Conservation (phyloP, 2,888 invertebrate species). For the Choristoneura rosaceana region DNA sequence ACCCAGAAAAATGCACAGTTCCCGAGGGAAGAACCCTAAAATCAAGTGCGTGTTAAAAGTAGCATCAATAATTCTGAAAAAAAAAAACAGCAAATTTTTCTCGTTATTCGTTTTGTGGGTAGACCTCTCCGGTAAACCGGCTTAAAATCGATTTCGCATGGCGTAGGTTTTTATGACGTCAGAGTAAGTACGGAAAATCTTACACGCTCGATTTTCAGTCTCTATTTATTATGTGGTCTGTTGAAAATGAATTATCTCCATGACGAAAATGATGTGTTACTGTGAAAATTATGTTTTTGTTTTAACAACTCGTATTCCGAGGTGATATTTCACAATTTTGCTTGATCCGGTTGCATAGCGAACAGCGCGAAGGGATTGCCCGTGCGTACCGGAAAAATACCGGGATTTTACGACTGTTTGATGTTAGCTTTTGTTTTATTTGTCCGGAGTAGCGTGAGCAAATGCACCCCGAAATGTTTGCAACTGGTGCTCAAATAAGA, state of each 20-base stretch:
- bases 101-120: too few species aligned
- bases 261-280: background rate
- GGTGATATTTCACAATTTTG: constrained; percentile 1
- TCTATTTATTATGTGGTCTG: too few species aligned
- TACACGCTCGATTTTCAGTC: background rate
- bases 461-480: background rate
- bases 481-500: background rate
- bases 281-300: too few species aligned
- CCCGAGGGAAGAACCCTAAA: too few species aligned
- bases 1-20: too few species aligned
- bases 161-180: too few species aligned
- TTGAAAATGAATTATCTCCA: background rate
- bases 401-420: constrained; percentile 10
- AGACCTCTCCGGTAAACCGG: too few species aligned
- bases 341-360: background rate
- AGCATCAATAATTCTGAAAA: too few species aligned
- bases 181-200: background rate
- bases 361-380: background rate
- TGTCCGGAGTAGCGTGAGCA: background rate
- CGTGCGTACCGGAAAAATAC: background rate
- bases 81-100: too few species aligned
- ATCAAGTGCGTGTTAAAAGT: too few species aligned
- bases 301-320: background rate
- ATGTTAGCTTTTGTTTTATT: constrained; percentile 16
- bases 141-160: too few species aligned